Base-by-base conservation (phyloP, 1,140 invertebrate genomes). In the Wiebesia pumilae region DNA sequence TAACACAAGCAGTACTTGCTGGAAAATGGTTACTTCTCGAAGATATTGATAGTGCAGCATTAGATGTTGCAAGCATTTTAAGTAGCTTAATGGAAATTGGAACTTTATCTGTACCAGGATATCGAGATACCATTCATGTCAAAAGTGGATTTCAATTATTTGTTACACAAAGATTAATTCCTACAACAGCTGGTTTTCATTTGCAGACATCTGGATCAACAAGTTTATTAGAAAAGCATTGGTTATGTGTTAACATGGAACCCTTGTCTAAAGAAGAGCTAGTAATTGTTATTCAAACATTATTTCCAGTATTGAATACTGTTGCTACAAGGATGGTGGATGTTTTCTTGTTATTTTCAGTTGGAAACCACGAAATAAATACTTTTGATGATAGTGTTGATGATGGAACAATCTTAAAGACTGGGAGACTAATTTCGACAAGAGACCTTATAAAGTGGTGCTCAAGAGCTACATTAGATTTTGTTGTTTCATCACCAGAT, bases 381-480 rank as follows among this genome's bases (percentile, higher is more conserved):
- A 89, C 86, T 78, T 87, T 88, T 88, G 71, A 90, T 89, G 40
- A 78, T 6, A 19, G 14, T 43, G 69, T 90, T 85, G 21, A 85
- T 58, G 79, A 91, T 90, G 85, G 88, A 71, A 84, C 81, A 24
- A 89, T 94, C 12, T 91, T 95, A 82, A 93, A 94, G 90, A 95
- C 94, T 43, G 95, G 95, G 6, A 94, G 97, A 89, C 91, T 96
- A 30, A 96, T 95, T 33, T 97, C 97, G 1, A 97, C 97, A 0
- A 96, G 98, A 89, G 98, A 99, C 95, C 94, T 99, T 21, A 96
- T 99, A 85, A 99, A 99, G 93, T 98, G 98, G 96, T 99, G 98
- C 91, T 94, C 95, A 24, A 95, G 98, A 90, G 96, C 97, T 16
- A 94, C 96, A 35, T 91, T 95, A 24, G 95, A 96, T 89, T 98